These are phyloP conservation scores for Tadarida brasiliensis DNA, from an alignment of 2,797 vertebrate genomes.

Conservation along the genomic window DNA sequence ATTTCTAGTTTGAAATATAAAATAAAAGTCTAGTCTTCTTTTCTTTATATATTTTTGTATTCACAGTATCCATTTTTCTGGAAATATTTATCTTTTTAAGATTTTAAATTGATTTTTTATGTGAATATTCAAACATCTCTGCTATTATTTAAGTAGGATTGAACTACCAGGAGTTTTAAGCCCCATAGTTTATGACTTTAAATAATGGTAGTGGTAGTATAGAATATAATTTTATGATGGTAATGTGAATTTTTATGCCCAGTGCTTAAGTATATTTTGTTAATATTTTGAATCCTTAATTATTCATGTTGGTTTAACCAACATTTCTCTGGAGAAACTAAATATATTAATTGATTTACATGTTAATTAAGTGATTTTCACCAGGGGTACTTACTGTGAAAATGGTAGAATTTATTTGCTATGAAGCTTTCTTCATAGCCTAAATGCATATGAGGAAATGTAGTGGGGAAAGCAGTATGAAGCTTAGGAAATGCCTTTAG, in stretches of 20 bases:
- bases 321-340: constrained; percentile 56
- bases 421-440: constrained; percentile 59
- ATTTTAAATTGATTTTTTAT: constrained; percentile 41
- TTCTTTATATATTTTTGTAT: constrained; percentile 16
- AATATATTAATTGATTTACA: constrained; percentile 73
- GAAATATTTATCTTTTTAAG: not conserved
- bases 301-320: constrained; percentile 48
- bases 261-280: constrained; percentile 37
- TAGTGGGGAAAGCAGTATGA: constrained; percentile 41
- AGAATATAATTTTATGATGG: constrained; percentile 42
- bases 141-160: not conserved
- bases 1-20: constrained; percentile 56
- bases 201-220: not conserved
- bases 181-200: not conserved
- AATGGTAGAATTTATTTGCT: constrained; percentile 71
- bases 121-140: constrained; percentile 1
- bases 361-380: constrained; percentile 76
- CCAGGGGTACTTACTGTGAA: constrained; percentile 48
- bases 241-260: constrained; percentile 16
- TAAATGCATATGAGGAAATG: constrained; percentile 12
- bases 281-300: constrained; percentile 50
- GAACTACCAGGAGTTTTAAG: constrained; percentile 48
- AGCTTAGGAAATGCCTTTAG: constrained; percentile 38
- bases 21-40: not conserved
- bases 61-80: not conserved